These are phyloP conservation scores for Drosophila arawakana DNA, from an alignment of 1,140 invertebrate species.

Conservation along the genomic window DNA sequence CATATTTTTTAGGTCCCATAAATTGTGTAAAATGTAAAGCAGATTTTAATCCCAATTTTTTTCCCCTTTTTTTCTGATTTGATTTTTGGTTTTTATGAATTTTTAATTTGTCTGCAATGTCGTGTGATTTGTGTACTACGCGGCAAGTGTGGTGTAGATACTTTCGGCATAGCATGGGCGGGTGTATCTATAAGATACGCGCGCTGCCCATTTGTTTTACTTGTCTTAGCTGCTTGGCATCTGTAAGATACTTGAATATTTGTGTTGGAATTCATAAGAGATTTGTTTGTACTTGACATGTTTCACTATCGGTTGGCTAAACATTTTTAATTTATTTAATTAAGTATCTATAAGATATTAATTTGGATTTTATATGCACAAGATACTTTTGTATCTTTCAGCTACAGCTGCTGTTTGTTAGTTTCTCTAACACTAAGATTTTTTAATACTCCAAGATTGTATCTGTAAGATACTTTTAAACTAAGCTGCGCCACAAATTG, in stretches of 20 bases:
- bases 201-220: background rate
- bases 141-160: conserved; percentile 24
- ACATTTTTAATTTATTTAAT: no score
- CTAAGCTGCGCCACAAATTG: no score
- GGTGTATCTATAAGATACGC: conserved; percentile 19
- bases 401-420: no score
- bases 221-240: background rate
- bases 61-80: conserved; percentile 40
- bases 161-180: background rate
- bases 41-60: conserved; percentile 23
- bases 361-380: no score
- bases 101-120: conserved; percentile 73
- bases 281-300: background rate
- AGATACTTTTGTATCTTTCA: no score
- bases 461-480: no score
- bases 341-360: no score
- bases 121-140: conserved; percentile 65
- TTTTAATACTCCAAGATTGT: no score
- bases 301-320: background rate
- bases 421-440: no score
- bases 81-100: conserved; percentile 76
- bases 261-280: background rate
- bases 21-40: conserved; percentile 77
- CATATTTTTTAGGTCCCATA: conserved; percentile 39
- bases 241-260: conserved; percentile 2